These are phyloP conservation scores for Nannospalax galili DNA, from an alignment of 2,113 vertebrate genomes.

Conservation along the genomic window DNA sequence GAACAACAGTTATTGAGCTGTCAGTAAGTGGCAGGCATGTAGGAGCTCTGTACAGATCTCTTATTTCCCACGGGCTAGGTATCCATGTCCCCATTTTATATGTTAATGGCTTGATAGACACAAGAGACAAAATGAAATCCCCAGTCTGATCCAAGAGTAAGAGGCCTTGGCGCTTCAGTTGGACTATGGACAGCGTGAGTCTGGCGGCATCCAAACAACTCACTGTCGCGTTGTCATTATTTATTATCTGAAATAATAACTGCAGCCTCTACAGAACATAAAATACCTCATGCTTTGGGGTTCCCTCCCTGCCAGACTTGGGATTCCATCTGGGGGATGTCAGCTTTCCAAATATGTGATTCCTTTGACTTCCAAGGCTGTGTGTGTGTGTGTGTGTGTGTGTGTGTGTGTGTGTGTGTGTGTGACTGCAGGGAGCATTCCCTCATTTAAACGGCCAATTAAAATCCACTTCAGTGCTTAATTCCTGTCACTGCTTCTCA, in stretches of 20 bases:
- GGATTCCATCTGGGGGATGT: background rate
- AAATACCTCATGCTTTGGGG: background rate
- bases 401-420: background rate
- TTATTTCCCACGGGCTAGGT: background rate
- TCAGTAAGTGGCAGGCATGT: background rate
- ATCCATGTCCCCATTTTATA: background rate
- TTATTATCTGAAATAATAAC: slow-evolving; percentile 36
- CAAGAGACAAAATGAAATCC: background rate
- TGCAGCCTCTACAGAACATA: background rate
- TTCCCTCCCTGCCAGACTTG: slow-evolving; percentile 15
- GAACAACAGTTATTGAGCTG: slow-evolving; percentile 17
- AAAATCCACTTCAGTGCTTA: slow-evolving; percentile 86
- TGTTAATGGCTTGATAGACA: background rate
- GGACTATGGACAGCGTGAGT: background rate
- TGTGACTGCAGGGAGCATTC: slow-evolving; percentile 80
- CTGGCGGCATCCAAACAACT: background rate
- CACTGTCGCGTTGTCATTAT: background rate
- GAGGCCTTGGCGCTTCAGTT: background rate
- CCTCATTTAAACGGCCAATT: slow-evolving; percentile 88
- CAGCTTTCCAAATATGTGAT: background rate
- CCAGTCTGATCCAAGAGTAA: background rate
- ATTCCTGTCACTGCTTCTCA: slow-evolving; percentile 77
- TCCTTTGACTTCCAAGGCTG: slow-evolving; percentile 40
- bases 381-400: background rate
- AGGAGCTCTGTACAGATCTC: slow-evolving; percentile 26